Conservation (phyloP, 30 jellyfish, hydroid and myxozoan species). For the Euphysa ruthae region DNA sequence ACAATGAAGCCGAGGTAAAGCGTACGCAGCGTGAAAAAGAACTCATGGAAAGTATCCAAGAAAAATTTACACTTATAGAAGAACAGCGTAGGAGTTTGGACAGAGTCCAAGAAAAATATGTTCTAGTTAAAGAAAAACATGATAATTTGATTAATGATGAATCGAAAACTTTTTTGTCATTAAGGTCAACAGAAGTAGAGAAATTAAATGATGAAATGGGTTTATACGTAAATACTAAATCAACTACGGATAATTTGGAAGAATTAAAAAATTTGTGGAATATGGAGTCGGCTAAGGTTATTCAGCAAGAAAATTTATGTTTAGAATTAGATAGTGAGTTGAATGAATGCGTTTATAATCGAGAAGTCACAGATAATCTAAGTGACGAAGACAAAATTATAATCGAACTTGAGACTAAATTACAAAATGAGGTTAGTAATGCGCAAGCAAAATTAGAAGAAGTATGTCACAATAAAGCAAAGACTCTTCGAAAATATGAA, state of each 20-base stretch:
- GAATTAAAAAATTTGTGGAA: conserved; percentile 54
- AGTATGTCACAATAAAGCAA: conserved; percentile 31
- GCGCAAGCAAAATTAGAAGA: conserved; percentile 44
- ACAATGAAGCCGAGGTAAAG: conserved; percentile 63
- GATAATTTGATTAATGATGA: conserved; percentile 35
- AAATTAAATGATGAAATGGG: conserved; percentile 44
- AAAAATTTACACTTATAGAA: conserved; percentile 37
- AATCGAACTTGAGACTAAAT: conserved; percentile 29
- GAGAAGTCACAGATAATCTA: conserved; percentile 46
- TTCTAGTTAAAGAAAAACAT: conserved; percentile 39
- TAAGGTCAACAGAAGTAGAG: conserved; percentile 52
- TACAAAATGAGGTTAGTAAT: conserved; percentile 7
- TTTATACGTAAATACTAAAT: conserved; percentile 18
- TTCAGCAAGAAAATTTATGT: conserved; percentile 54
- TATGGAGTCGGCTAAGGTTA: conserved; percentile 37
- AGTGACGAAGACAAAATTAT: conserved; percentile 52
- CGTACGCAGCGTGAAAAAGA: conserved; percentile 49
- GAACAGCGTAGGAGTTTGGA: conserved; percentile 42
- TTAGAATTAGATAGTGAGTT: conserved; percentile 32
- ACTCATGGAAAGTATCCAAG: conserved; percentile 34
- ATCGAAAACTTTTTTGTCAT: conserved; percentile 45
- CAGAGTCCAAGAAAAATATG: conserved; percentile 29
- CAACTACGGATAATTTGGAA: conserved; percentile 23
- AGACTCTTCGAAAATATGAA: conserved; percentile 40
- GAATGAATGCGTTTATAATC: conserved; percentile 33